Conservation (phyloP, 92 coral and sea anemone genomes). For the Epizoanthus fatuus region DNA sequence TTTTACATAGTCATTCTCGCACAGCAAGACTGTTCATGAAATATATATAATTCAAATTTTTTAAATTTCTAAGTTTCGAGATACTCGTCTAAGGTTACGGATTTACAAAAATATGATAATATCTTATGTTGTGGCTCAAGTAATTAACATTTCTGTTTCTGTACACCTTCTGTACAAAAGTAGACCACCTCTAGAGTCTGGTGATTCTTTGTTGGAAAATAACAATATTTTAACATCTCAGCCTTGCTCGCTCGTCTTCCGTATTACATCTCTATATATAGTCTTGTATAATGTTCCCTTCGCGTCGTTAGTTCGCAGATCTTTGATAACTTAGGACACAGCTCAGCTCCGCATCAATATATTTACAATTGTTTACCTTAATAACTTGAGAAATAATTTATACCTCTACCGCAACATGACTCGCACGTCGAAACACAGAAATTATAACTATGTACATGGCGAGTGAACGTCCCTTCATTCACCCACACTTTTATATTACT, state of each 20-base stretch:
- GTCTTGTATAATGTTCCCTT: background rate
- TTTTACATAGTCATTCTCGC: conserved; percentile 36
- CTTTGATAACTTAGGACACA: conserved; percentile 31
- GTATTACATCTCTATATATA: conserved; percentile 19
- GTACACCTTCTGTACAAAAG: conserved; percentile 38
- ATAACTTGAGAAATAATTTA: conserved; percentile 42
- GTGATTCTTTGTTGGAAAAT: conserved; percentile 1
- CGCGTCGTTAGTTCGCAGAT: background rate
- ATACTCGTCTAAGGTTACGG: conserved; percentile 35
- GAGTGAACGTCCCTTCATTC: background rate
- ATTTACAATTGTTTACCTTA: conserved; percentile 35
- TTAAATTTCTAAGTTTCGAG: conserved; percentile 15
- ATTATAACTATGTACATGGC: conserved; percentile 26
- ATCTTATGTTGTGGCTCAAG: conserved; percentile 8
- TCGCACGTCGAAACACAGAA: conserved; percentile 33
- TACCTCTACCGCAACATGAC: conserved; percentile 22
- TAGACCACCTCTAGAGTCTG: background rate
- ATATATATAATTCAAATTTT: conserved; percentile 27
- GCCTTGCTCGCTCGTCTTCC: background rate
- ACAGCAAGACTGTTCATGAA: conserved; percentile 32
- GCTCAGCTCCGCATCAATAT: background rate
- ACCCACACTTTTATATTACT: conserved; percentile 17
- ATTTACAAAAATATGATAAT: conserved; percentile 48
- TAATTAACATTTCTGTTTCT: conserved; percentile 36
- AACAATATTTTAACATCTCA: conserved; percentile 10